Percentiles rank a stretch among this genome's conserved stretches.
Evolutionary conservation across 2,888 invertebrate species (phyloP).

Genomic region (Troilus luridus): DNA sequence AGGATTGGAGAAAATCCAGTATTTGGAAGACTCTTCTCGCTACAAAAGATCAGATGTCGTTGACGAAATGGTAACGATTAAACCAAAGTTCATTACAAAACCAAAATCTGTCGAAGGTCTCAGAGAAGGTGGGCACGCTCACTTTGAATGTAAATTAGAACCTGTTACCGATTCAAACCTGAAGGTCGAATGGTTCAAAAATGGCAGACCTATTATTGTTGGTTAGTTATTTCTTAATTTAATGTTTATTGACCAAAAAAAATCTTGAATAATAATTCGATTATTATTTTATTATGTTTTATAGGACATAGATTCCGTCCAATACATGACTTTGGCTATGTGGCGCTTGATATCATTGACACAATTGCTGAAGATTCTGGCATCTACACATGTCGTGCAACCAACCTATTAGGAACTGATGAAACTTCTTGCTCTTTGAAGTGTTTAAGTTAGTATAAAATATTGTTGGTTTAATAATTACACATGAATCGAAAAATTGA

Average conservation of each 20-base stretch:
- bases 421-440: constrained; percentile 83
- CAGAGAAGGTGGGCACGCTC: constrained; percentile 91
- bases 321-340: constrained; percentile 98
- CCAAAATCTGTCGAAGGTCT: constrained; percentile 90
- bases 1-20: constrained; percentile 92
- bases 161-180: constrained; percentile 97
- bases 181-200: constrained; percentile 97
- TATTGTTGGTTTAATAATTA: background rate
- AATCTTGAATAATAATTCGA: background rate
- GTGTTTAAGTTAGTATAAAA: constrained; percentile 75
- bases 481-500: too few relatives aligned
- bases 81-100: constrained; percentile 87
- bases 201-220: constrained; percentile 93
- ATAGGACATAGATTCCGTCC: constrained; percentile 92
- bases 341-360: constrained; percentile 96
- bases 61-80: constrained; percentile 86
- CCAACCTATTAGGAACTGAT: constrained; percentile 90
- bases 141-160: constrained; percentile 97
- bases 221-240: constrained; percentile 70
- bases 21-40: constrained; percentile 88
- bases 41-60: constrained; percentile 86
- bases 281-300: constrained; percentile 51
- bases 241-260: background rate
- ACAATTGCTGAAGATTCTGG: constrained; percentile 96
- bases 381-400: constrained; percentile 93